A percentile compares a stretch with the other conserved stretches of the same genome.
phyloP scores from a whole-genome alignment of 2,797 vertebrate genomes.

The Tapera naevia region DNA sequence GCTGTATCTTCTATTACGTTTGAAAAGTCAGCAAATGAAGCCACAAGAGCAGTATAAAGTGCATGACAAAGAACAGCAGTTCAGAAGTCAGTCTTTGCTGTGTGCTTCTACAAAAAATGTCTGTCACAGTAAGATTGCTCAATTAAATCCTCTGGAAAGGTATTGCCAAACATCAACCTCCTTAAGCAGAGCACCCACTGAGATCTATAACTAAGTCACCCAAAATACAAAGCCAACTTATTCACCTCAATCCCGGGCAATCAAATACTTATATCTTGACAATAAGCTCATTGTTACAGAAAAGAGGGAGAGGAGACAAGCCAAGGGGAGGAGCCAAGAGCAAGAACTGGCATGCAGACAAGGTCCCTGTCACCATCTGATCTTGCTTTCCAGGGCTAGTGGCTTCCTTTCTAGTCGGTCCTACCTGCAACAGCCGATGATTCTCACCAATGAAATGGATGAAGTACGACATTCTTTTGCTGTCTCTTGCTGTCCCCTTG shows the following conservation, averaged over 20 bases:
- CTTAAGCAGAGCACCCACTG: not conserved
- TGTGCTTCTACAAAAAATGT: not conserved
- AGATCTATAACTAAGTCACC: not conserved
- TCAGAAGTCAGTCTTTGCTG: not conserved
- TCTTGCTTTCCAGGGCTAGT: not conserved
- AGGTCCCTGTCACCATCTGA: rapidly evolving
- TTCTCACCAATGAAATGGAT: rapidly evolving
- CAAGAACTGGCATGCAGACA: not conserved
- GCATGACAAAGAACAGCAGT: not conserved
- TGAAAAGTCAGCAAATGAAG: slow-evolving; percentile 15
- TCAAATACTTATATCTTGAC: not conserved
- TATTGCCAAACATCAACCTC: not conserved
- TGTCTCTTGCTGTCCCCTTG: not conserved
- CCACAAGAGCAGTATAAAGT: not conserved
- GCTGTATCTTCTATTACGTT: not conserved
- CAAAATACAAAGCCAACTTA: not conserved
- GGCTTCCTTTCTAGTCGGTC: not conserved
- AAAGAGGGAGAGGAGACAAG: not conserved
- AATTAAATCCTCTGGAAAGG: slow-evolving; percentile 7
- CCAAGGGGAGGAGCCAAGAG: not conserved
- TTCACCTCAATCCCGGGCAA: not conserved
- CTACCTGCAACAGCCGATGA: not conserved
- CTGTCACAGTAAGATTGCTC: not conserved
- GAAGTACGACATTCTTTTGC: not conserved
- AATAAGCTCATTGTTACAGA: not conserved